A percentile compares a stretch with the other conserved stretches of the same genome.
phyloP scores from a whole-genome alignment of 1,140 invertebrate species.

The Teleopsis dalmanni region DNA sequence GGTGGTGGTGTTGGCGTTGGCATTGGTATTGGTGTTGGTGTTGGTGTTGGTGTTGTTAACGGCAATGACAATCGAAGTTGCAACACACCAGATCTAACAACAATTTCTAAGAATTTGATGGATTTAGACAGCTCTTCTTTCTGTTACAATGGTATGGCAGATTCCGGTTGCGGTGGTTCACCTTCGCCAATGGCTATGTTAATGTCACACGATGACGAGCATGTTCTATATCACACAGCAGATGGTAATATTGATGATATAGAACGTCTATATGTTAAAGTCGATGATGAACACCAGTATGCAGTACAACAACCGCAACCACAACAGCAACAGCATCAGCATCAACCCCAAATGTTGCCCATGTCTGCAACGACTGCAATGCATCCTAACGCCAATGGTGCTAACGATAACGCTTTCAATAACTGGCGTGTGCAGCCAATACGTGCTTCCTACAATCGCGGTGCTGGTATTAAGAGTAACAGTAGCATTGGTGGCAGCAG shows the following conservation, averaged over 20 bases:
- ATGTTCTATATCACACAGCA: slow-evolving; percentile 37
- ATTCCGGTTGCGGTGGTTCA: slow-evolving; percentile 37
- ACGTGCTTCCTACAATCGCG: not conserved
- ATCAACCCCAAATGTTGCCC: slow-evolving; percentile 7
- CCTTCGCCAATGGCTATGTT: slow-evolving; percentile 41
- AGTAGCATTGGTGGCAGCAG: slow-evolving; percentile 12
- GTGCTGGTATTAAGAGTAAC: slow-evolving; percentile 2
- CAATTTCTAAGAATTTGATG: slow-evolving; percentile 25
- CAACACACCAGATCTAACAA: slow-evolving; percentile 7
- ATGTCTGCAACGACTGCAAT: slow-evolving; percentile 13
- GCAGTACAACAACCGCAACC: slow-evolving; percentile 14
- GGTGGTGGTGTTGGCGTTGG: too few relatives aligned
- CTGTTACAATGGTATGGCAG: slow-evolving; percentile 38
- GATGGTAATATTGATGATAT: slow-evolving; percentile 38
- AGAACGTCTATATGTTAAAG: slow-evolving; percentile 38
- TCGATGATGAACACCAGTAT: slow-evolving; percentile 30
- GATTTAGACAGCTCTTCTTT: slow-evolving; percentile 35
- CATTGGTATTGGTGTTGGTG: too few relatives aligned
- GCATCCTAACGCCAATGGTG: slow-evolving; percentile 14
- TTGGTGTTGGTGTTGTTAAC: too few relatives aligned
- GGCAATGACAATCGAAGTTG: slow-evolving; percentile 18
- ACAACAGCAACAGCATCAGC: slow-evolving; percentile 21
- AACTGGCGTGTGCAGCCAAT: slow-evolving; percentile 8
- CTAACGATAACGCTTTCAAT: not conserved
- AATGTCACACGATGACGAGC: slow-evolving; percentile 36